Evolutionary conservation across 1,140 invertebrate species (phyloP).

Genomic region (Orchesella cincta): DNA sequence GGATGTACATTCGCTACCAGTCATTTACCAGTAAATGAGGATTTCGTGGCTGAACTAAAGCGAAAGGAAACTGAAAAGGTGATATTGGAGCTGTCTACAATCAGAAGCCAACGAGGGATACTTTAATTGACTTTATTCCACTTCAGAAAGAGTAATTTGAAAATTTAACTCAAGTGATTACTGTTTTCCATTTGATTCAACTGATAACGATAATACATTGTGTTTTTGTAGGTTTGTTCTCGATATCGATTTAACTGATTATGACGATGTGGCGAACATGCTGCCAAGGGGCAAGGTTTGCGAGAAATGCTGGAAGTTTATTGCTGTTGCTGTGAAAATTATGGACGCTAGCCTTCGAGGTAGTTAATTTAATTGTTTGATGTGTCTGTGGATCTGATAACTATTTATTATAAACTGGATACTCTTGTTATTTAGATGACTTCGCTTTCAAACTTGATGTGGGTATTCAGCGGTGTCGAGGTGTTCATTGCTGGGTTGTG

Average conservation of each 20-base stretch:
- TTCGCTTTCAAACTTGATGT: slow-evolving; percentile 94
- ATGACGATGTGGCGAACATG: slow-evolving; percentile 93
- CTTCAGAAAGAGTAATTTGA: slow-evolving; percentile 90
- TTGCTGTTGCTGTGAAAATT: slow-evolving; percentile 89
- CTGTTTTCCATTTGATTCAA: no score
- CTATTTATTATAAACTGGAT: no score
- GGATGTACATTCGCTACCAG: slow-evolving; percentile 88
- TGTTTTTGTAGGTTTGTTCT: slow-evolving; percentile 44
- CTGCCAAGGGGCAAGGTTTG: slow-evolving; percentile 87
- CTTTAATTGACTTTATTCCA: slow-evolving; percentile 57
- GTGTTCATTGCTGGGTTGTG: slow-evolving; percentile 98
- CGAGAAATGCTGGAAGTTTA: slow-evolving; percentile 95
- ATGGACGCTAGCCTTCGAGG: slow-evolving; percentile 80
- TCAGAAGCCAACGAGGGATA: slow-evolving; percentile 44
- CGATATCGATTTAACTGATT: slow-evolving; percentile 99
- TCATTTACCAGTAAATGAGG: slow-evolving; percentile 79
- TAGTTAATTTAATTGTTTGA: no score
- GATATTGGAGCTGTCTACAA: slow-evolving; percentile 95
- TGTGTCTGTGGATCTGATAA: no score
- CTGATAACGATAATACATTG: not conserved
- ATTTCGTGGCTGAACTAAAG: slow-evolving; percentile 78
- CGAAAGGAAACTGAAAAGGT: slow-evolving; percentile 81
- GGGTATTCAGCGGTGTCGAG: slow-evolving; percentile 96
- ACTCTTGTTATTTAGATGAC: slow-evolving; percentile 84
- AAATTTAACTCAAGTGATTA: slow-evolving; percentile 46